phyloP scores from a whole-genome alignment of 2,113 vertebrate species.

The Paramormyrops kingsleyae region DNA sequence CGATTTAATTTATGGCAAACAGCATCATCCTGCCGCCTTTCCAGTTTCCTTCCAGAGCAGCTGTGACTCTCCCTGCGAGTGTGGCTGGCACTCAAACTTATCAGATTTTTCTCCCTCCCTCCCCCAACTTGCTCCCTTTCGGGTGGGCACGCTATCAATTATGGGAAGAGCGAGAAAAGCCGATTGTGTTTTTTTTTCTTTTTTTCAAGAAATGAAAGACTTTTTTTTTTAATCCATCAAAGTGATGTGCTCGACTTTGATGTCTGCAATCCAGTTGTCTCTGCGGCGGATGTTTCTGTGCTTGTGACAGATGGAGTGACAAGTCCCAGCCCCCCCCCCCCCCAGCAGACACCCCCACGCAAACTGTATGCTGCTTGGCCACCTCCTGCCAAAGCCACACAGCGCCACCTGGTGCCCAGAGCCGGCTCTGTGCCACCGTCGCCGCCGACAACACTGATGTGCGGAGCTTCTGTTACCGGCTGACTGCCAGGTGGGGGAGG shows the following conservation, averaged over 20 bases:
- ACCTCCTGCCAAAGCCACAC: conserved; percentile 53
- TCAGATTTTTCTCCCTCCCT: neutral
- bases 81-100: neutral
- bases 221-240: conserved; percentile 51
- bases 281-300: conserved; percentile 44
- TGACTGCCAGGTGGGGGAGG: neutral
- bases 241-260: conserved; percentile 64
- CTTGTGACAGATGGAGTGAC: conserved; percentile 34
- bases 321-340: conserved; percentile 5
- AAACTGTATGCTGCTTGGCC: neutral
- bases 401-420: conserved; percentile 61
- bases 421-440: too few relatives aligned
- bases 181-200: conserved; percentile 9
- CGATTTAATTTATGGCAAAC: neutral
- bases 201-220: conserved; percentile 33
- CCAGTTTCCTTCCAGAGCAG: neutral
- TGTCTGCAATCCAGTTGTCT: conserved; percentile 60
- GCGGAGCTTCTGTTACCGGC: neutral
- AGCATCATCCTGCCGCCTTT: neutral
- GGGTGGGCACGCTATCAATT: conserved; percentile 50
- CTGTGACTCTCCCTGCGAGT: neutral
- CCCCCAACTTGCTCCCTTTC: conserved; percentile 43
- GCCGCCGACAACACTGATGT: too few relatives aligned
- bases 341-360: neutral
- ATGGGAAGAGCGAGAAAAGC: conserved; percentile 38